These are phyloP conservation scores for Chiroxiphia lanceolata DNA, from an alignment of 2,797 vertebrate genomes.

Conservation along the genomic window DNA sequence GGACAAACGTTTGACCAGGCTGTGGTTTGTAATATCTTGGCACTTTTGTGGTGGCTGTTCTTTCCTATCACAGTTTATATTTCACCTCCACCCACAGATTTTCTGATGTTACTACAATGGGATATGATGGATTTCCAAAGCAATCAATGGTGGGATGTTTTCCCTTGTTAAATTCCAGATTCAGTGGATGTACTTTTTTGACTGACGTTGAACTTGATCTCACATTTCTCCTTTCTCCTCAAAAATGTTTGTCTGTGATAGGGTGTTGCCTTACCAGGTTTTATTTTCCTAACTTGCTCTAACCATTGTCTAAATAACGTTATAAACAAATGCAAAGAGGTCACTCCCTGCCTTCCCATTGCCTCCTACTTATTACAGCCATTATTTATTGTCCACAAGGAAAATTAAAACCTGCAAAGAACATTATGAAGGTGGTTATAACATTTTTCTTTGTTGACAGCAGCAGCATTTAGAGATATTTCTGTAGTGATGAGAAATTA, in stretches of 20 bases:
- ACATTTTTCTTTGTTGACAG: background rate
- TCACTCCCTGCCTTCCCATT: background rate
- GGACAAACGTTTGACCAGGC: background rate
- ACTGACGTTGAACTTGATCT: background rate
- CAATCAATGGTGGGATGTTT: background rate
- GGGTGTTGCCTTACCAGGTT: background rate
- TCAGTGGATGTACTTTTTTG: background rate
- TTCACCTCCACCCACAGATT: background rate
- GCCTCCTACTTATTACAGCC: background rate
- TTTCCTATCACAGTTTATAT: background rate
- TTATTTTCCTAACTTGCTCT: background rate
- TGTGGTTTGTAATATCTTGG: background rate
- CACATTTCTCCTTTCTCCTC: background rate
- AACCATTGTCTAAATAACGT: background rate
- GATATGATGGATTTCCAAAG: background rate
- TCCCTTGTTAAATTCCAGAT: background rate
- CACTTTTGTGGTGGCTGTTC: background rate
- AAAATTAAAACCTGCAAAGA: background rate
- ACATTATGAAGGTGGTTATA: background rate
- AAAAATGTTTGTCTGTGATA: background rate
- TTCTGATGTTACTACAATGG: background rate
- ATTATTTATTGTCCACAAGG: background rate
- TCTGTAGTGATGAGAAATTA: background rate
- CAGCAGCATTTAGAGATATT: background rate
- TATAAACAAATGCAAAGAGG: background rate